Base-by-base conservation (phyloP, 2,113 vertebrate species). In the Rousettus leschenaultii region DNA sequence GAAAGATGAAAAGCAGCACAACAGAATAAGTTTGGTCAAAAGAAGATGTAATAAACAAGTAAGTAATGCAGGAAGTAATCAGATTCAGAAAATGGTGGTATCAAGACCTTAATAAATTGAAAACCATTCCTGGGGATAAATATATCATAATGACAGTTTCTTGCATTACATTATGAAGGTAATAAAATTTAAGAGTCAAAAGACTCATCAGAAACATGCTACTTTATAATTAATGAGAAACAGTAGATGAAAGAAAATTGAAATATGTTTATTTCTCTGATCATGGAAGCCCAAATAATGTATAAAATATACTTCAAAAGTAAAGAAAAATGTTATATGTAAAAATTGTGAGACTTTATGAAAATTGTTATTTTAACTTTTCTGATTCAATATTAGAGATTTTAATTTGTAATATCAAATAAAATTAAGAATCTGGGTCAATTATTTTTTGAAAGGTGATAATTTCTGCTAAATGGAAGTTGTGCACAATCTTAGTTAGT, bases 21-120 rank as follows among this genome's bases (percentile, higher is more conserved):
- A 74, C 59, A 94, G 89, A 89, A 75, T 55, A 55, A 30, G 61
- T 43, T 10, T 71, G 94, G 90, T 66, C 38, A 70, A 89, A 95
- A 57, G 10, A 95, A 97, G 38, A 95, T 35, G 30, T 75, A 93
- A 80, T 94, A 97, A 97, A 96, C 11, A 30, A 97, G 51, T 87
- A 98, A 98, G 97, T 86, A 97, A 95, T 91, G n/a, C 2, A 93
- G 73, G 59, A 88, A 28, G 28, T 8, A 86, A 96, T 93, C 35
- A 89, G 65, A 83, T 70, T n/a, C 26, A 93, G 84, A 66, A 86
- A 97, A 22, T 3, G 0, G 38, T n/a, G 57, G 8, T 38, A 43
- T 45, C 78, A 94, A 96, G 93, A 96, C 95, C 19, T 68, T 95
- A 96, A 89, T 83, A 96, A 87, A 65, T 45, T 77, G 53, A 59